Evolutionary conservation across 2,888 invertebrate species (phyloP), one percentile per base, ranked within the genome.

Genomic region (Heterodera filipjevi): DNA sequence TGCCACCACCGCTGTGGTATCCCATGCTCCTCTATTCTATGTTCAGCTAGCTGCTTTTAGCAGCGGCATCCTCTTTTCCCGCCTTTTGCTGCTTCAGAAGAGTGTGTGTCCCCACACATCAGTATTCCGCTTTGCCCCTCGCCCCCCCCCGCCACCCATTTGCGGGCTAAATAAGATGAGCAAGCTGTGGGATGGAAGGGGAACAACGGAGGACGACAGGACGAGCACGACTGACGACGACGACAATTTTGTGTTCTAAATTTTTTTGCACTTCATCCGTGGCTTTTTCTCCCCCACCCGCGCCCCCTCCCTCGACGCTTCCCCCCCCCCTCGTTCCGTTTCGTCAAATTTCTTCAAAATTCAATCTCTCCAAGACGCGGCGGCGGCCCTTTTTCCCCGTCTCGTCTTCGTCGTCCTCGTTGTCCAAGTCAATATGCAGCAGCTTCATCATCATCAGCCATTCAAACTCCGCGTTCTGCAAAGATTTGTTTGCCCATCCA

Each of bases 291-390:
- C n/a, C n/a, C n/a, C n/a, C n/a, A n/a, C n/a, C n/a, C n/a, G n/a
- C 59, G 12, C 27, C 59, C 27, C 59, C 59, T n/a, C 27, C 59
- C 59, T 6, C 27, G 5, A n/a, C 27, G 10, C 27, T 59, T 8
- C 27, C 27, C 59, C 59, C 59, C 6, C 59, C 5, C 59, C 5
- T 27, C 19, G 14, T 22, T 19, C 49, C 49, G 39, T 49, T 59
- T 27, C 59, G 59, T 19, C 59, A 59, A 59, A 59, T 59, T 59
- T 59, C 59, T 59, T 59, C 59, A 59, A 59, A 59, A 59, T 59
- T 59, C 59, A 59, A 59, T 59, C 59, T 59, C 27, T 59, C 27
- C 59, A 59, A 59, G n/a, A 10, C 59, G n/a, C 59, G 6, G 14
- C 19, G 46, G 10, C 19, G n/a, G n/a, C n/a, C n/a, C n/a, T n/a